These are phyloP conservation scores for Rhynchotus rufescens DNA, from an alignment of 2,797 vertebrate species.

Conservation along the genomic window DNA sequence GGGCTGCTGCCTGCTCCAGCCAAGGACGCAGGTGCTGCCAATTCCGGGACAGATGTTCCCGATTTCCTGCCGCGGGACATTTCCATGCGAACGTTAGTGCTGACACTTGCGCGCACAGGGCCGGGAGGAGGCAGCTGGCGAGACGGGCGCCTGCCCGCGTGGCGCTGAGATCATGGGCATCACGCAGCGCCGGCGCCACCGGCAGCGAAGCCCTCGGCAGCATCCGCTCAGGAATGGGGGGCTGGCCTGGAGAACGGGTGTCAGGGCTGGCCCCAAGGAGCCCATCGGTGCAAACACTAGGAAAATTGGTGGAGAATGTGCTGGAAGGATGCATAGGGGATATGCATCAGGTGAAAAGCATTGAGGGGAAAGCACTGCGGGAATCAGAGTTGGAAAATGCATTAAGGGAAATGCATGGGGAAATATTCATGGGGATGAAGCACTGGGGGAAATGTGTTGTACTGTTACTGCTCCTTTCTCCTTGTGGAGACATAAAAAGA, in stretches of 20 bases:
- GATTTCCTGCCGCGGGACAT: constrained; percentile 16
- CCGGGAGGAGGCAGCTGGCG: constrained; percentile 25
- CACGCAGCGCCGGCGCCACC: not conserved
- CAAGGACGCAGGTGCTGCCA: constrained; percentile 62
- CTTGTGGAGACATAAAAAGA: too few relatives aligned
- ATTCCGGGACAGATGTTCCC: constrained; percentile 53
- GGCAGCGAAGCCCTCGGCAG: not conserved
- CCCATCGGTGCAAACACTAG: not conserved
- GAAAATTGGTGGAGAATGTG: not conserved
- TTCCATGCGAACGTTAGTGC: constrained; percentile 10
- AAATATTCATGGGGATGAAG: too few relatives aligned
- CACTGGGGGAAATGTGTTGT: accelerated
- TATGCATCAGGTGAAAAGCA: too few relatives aligned
- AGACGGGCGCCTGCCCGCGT: not conserved
- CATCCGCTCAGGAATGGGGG: not conserved
- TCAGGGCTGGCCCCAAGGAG: not conserved
- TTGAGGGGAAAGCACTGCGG: too few relatives aligned
- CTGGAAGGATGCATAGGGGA: too few relatives aligned
- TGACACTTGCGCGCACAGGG: constrained; percentile 21
- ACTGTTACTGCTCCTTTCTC: not conserved
- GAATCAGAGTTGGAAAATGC: too few relatives aligned
- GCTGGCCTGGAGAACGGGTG: accelerated
- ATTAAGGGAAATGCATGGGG: too few relatives aligned
- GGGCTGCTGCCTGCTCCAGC: not conserved
- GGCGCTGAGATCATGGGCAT: not conserved